Evolutionary conservation across 2,888 invertebrate genomes (phyloP), one percentile per base, ranked within the genome.

Genomic region (Patella pellucida): DNA sequence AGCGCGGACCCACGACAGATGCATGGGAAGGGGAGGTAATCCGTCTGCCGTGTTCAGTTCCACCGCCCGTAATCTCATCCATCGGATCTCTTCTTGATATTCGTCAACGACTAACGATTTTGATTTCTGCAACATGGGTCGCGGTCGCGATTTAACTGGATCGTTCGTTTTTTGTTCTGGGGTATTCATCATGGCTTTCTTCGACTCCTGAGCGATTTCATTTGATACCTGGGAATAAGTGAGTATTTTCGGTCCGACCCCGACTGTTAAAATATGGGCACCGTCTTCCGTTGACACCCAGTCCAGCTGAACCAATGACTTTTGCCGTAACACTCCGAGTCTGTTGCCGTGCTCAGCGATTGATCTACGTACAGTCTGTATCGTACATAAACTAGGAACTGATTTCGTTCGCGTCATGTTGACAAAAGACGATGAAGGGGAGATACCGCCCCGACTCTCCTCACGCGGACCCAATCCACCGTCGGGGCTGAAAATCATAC

Each of bases 201-300:
- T 79, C 0, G 84, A 97, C 15, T 97, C 96, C 90, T 97, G 97
- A 0, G 97, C 97, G 50, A 98, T 93, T 91, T 98, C 97, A 82
- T 96, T 96, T 2, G 97, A 97, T 0, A 98, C 81, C 0, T 89
- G 88, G 0, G 98, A 96, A 85, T 97, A 98, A 11, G 98, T 92
- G 90, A 97, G 93, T 62, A 98, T 95, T 88, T 93, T 89, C 51
- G 89, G 86, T 15, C 90, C 98, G 56, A 98, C 97, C 0, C 96
- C 97, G 0, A 99, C 97, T 0, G 99, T 99, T 62, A 99, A 92
- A 85, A 99, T 96, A 90, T 99, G 99, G 0, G 97, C 97, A 0
- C 99, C 99, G 90, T 99, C 99, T 91, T 99, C 99, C 84, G 98
- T 97, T 0, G 98, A 98, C 15, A 99, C 98, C 99, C 99, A 99